Evolutionary conservation across 2,797 vertebrate species (phyloP).

Genomic region (Gephyroberyx darwinii): DNA sequence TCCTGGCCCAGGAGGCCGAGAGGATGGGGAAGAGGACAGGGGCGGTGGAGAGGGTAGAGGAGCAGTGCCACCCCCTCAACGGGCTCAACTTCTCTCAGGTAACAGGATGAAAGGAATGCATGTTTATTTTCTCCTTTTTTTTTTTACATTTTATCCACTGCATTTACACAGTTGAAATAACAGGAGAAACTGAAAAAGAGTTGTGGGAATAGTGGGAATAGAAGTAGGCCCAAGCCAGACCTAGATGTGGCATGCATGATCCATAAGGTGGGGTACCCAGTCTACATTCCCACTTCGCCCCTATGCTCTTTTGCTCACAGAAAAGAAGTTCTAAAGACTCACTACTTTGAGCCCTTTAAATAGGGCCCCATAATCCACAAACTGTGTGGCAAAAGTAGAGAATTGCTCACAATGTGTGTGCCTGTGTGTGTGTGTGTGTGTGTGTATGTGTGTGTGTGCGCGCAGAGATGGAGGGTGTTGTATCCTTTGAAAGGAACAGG

Average conservation of each 20-base stretch:
- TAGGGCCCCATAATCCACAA: conserved; percentile 14
- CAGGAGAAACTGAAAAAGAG: conserved; percentile 8
- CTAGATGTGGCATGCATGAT: conserved; percentile 6
- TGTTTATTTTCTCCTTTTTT: background rate
- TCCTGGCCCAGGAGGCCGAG: conserved; percentile 90
- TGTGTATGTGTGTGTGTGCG: conserved; percentile 72
- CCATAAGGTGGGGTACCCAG: background rate
- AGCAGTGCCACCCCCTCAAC: conserved; percentile 91
- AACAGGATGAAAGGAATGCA: conserved; percentile 49
- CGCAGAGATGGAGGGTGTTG: conserved; percentile 70
- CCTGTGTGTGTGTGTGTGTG: conserved; percentile 68
- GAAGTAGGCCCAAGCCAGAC: background rate
- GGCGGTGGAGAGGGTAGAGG: conserved; percentile 91
- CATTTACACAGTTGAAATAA: conserved; percentile 35
- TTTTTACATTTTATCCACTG: conserved; percentile 8
- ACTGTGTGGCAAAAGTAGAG: background rate
- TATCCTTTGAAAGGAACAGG: conserved; percentile 28
- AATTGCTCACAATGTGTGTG: conserved; percentile 44
- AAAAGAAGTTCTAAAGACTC: conserved; percentile 25
- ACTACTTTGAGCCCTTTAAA: conserved; percentile 2
- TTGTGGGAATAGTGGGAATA: too few relatives aligned
- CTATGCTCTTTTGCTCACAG: conserved; percentile 11
- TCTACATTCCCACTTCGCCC: background rate
- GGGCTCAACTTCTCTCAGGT: conserved; percentile 94
- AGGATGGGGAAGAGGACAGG: conserved; percentile 87